Conservation (phyloP, 2,797 vertebrate genomes). For the Rhadinocentrus ornatus region DNA sequence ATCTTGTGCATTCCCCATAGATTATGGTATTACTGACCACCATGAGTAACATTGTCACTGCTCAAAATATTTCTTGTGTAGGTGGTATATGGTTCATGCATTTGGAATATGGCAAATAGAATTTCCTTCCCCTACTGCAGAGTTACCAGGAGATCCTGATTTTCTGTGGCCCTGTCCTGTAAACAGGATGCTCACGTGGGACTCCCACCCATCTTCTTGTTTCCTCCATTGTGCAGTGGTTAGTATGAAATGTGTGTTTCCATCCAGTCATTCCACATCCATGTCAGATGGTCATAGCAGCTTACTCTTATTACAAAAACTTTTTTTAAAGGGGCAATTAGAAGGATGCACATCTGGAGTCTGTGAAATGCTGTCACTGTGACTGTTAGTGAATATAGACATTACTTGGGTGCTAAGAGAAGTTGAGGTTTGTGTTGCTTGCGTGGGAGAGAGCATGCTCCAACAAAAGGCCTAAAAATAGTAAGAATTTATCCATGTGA, state of each 20-base stretch:
- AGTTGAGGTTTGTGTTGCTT: constrained; percentile 29
- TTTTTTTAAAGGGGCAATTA: constrained; percentile 38
- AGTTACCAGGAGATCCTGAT: constrained; percentile 32
- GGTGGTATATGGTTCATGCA: constrained; percentile 39
- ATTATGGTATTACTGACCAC: constrained; percentile 63
- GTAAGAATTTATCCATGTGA: constrained; percentile 77
- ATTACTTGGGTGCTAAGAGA: constrained; percentile 31
- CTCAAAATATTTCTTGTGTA: constrained; percentile 57
- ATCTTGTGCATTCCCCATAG: constrained; percentile 40
- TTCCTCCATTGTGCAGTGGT: constrained; percentile 49
- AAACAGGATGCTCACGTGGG: constrained; percentile 75
- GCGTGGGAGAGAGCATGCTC: constrained; percentile 65
- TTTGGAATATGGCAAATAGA: constrained; percentile 44
- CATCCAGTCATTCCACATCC: constrained; percentile 44
- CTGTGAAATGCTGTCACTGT: constrained; percentile 64
- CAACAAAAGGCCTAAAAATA: constrained; percentile 81
- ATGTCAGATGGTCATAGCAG: constrained; percentile 43
- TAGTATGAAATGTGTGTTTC: constrained; percentile 24
- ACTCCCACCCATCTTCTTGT: constrained; percentile 55
- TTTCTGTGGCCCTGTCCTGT: constrained; percentile 42
- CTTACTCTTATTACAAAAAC: constrained; percentile 43
- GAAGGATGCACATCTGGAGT: constrained; percentile 58
- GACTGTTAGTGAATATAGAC: constrained; percentile 27
- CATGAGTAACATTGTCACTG: constrained; percentile 49
- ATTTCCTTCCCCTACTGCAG: constrained; percentile 32